phyloP scores from a whole-genome alignment of 1,140 invertebrate genomes.

The Trachymyrmex cornetzi region DNA sequence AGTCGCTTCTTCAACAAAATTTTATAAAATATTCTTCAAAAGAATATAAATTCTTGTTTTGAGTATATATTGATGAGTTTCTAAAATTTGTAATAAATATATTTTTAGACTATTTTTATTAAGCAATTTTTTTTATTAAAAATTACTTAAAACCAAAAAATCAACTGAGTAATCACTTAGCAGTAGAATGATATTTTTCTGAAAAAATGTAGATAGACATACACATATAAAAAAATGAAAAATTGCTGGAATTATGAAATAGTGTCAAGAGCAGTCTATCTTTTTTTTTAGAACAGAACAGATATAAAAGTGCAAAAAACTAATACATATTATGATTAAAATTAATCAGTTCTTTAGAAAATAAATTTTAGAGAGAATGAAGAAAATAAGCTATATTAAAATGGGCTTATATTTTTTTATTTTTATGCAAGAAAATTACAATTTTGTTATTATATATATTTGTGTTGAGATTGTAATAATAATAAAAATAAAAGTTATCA shows the following conservation, averaged over 20 bases:
- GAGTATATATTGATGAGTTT: too few species aligned
- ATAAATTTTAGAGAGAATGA: neutral
- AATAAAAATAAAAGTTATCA: neutral
- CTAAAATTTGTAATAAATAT: too few species aligned
- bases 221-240: neutral
- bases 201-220: too few species aligned
- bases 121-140: too few species aligned
- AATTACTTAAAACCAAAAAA: too few species aligned
- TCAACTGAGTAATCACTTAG: too few species aligned
- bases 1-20: too few species aligned
- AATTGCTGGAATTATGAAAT: neutral
- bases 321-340: neutral
- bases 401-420: neutral
- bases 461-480: neutral
- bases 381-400: neutral
- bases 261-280: neutral
- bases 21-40: too few species aligned
- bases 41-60: too few species aligned
- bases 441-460: neutral
- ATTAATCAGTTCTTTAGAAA: neutral
- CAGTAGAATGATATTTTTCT: too few species aligned
- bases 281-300: neutral
- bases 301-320: neutral
- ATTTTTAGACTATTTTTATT: too few species aligned
- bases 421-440: neutral